Conservation (phyloP, 1,140 invertebrate species). For the Eriocheir sinensis region DNA sequence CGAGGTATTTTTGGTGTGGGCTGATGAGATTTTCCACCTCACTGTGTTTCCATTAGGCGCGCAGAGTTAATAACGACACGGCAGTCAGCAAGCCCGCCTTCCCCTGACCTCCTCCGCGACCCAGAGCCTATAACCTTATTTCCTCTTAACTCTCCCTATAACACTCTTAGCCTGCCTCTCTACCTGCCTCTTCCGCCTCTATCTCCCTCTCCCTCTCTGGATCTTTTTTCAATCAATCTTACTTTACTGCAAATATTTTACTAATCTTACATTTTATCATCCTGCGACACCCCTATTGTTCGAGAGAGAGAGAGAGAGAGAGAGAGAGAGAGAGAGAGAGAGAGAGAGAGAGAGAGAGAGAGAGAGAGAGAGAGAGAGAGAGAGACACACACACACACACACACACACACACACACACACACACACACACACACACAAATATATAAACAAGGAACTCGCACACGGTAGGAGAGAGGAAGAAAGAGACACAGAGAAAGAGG, state of each 20-base stretch:
- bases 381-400: not conserved
- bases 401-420: not conserved
- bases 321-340: not conserved
- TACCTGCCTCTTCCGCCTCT: not conserved
- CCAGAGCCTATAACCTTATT: not conserved
- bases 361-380: not conserved
- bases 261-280: too few species aligned
- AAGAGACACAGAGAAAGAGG: not conserved
- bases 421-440: not conserved
- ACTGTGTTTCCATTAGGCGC: not conserved
- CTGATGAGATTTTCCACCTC: constrained; percentile 23
- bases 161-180: not conserved
- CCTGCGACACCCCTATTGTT: too few species aligned
- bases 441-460: too few species aligned
- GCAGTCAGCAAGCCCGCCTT: not conserved
- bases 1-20: constrained; percentile 3
- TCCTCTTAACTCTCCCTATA: not conserved
- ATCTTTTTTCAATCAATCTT: not conserved
- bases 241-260: too few species aligned
- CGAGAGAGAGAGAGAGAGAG: not conserved
- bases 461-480: not conserved
- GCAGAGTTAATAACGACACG: not conserved
- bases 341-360: not conserved
- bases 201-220: not conserved
- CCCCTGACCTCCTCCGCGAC: not conserved